Evolutionary conservation across 2,797 vertebrate species (phyloP).

Genomic region (Loris lydekkerianus): DNA sequence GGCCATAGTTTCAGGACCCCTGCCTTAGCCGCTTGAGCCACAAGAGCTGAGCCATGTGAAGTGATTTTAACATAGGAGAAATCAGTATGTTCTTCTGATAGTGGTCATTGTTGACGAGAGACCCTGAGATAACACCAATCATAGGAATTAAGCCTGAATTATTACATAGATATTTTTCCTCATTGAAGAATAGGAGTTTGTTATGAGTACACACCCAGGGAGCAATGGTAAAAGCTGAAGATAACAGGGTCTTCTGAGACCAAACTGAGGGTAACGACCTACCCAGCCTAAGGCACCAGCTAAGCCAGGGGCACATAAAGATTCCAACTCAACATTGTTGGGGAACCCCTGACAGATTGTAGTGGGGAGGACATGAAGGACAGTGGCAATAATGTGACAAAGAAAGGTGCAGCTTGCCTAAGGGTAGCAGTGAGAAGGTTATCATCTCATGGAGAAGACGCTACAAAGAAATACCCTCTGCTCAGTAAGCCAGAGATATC

Average conservation of each 20-base stretch:
- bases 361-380: rapidly evolving
- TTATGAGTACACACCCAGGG: neutral
- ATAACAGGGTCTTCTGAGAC: neutral
- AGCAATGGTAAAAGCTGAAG: neutral
- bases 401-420: neutral
- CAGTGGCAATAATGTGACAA: neutral
- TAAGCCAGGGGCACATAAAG: neutral
- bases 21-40: too few species aligned
- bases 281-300: neutral
- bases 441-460: neutral
- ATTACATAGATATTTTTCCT: neutral
- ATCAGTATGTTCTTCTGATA: neutral
- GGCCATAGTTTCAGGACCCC: too few species aligned
- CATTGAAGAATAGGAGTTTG: neutral
- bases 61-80: neutral
- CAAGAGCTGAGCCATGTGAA: too few species aligned
- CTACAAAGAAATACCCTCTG: neutral
- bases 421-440: too few species aligned
- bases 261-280: neutral
- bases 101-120: neutral
- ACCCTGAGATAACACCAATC: neutral
- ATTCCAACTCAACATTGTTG: neutral
- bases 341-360: neutral
- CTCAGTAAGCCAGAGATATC: neutral
- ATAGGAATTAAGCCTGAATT: neutral